A percentile compares a stretch with the other conserved stretches of the same genome.
Evolutionary conservation across 2,888 invertebrate species (phyloP).

Genomic region (Tuta absoluta): DNA sequence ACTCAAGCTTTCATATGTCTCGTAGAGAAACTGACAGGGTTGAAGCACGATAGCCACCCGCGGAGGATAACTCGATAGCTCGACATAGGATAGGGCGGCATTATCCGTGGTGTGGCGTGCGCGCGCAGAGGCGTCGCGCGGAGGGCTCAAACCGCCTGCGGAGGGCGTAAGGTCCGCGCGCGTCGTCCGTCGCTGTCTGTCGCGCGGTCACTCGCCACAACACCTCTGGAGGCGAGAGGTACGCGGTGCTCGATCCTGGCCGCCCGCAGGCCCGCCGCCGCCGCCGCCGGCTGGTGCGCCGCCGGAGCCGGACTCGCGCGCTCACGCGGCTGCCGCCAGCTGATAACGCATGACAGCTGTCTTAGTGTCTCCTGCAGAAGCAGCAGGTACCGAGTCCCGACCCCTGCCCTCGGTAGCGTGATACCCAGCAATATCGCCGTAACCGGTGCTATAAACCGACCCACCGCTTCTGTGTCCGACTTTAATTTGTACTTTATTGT

Average conservation of each 20-base stretch:
- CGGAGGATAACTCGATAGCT: slow-evolving; percentile 75
- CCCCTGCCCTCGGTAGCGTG: slow-evolving; percentile 67
- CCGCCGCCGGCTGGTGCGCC: slow-evolving; percentile 29
- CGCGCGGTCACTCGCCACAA: slow-evolving; percentile 61
- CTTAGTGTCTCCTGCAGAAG: slow-evolving; percentile 30
- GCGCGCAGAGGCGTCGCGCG: slow-evolving; percentile 77
- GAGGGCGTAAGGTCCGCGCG: slow-evolving; percentile 76
- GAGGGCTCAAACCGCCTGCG: slow-evolving; percentile 78
- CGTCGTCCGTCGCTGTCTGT: slow-evolving; percentile 51
- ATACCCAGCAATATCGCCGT: slow-evolving; percentile 64
- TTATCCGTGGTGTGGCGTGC: slow-evolving; percentile 68
- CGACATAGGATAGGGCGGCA: slow-evolving; percentile 75
- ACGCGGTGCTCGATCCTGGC: slow-evolving; percentile 49
- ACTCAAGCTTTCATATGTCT: slow-evolving; percentile 52
- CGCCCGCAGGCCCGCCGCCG: slow-evolving; percentile 49
- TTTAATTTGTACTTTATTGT: slow-evolving; percentile 75
- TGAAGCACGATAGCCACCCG: slow-evolving; percentile 60
- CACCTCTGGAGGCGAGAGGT: slow-evolving; percentile 62
- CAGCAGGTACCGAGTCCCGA: slow-evolving; percentile 51
- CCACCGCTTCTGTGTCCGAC: slow-evolving; percentile 64
- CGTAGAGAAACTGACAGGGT: slow-evolving; percentile 59
- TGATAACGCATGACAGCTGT: slow-evolving; percentile 17
- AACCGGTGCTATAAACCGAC: slow-evolving; percentile 55
- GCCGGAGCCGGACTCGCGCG: neutral
- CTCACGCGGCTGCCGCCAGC: slow-evolving; percentile 7